These are phyloP conservation scores for Drosophila tsacasi DNA, from an alignment of 1,140 invertebrate species.

Conservation along the genomic window DNA sequence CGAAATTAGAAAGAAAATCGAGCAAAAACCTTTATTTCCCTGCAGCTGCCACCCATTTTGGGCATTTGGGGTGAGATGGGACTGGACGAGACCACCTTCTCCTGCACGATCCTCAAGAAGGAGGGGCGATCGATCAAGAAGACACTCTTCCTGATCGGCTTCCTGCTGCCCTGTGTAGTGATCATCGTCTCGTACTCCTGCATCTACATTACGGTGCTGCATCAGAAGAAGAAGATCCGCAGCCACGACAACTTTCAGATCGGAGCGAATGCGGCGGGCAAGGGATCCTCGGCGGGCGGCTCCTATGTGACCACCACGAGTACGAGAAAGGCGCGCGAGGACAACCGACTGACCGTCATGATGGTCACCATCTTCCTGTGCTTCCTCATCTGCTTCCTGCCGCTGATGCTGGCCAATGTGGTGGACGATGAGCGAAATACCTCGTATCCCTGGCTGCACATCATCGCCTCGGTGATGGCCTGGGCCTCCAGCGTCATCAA, in stretches of 20 bases:
- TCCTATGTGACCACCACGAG: conserved; percentile 70
- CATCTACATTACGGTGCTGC: conserved; percentile 92
- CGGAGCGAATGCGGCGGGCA: conserved; percentile 41
- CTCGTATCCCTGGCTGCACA: conserved; percentile 90
- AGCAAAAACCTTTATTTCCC: conserved; percentile 55
- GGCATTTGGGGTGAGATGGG: conserved; percentile 94
- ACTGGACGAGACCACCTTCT: conserved; percentile 91
- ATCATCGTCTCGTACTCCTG: conserved; percentile 94
- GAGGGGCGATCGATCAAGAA: conserved; percentile 93
- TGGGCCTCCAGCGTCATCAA: conserved; percentile 95
- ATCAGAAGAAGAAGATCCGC: conserved; percentile 89
- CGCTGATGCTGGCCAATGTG: conserved; percentile 94
- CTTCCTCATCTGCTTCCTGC: conserved; percentile 93
- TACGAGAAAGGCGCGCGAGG: conserved; percentile 87
- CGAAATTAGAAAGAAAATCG: background rate
- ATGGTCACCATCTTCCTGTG: conserved; percentile 95
- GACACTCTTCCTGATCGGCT: conserved; percentile 92
- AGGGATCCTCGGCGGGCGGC: conserved; percentile 51
- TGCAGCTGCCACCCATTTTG: conserved; percentile 91
- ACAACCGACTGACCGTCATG: conserved; percentile 91
- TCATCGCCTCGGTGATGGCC: conserved; percentile 92
- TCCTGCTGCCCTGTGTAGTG: conserved; percentile 92
- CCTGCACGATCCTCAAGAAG: conserved; percentile 93
- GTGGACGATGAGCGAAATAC: conserved; percentile 89
- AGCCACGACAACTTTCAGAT: conserved; percentile 76